Evolutionary conservation across 1,140 invertebrate genomes (phyloP), one percentile per base, ranked within the genome.

Genomic region (Vanessa tameamea): DNA sequence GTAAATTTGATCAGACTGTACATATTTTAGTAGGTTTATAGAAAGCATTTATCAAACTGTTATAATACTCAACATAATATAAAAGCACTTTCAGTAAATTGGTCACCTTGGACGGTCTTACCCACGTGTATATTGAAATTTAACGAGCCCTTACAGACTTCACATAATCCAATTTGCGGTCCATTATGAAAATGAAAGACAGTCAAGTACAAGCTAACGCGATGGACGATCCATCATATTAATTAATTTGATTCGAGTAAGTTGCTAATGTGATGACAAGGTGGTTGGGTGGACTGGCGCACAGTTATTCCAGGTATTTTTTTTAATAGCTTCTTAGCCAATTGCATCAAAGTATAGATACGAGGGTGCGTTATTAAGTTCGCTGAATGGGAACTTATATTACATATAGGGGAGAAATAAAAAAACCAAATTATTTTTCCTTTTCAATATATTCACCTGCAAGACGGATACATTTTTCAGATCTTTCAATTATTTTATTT

Each of bases 131-230:
- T 74, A 72, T 65, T 79, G 43, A 73, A 79, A 72, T 77, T 76
- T 77, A 79, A 79, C 75, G 78, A 79, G 68, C 51, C 75, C 75
- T 73, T 72, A 72, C 75, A 77, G 78, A 79, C 72, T 68, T 73
- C 75, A 66, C 75, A 75, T 79, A 79, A 79, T 79, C 72, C 78
- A 79, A 77, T 79, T 79, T 79, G 72, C 72, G 15, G 65, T 50
- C 78, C 75, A 79, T 79, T 77, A 79, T 77, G 75, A 75, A 79
- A 79, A 79, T 79, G 72, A 79, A 79, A 79, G 76, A 73, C 72
- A 61, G 59, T 9, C 75, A 77, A 69, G 75, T 79, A 79, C 71
- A 70, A 64, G 47, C 69, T 20, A 55, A 43, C 68, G 61, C 59
- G 75, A 69, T 74, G 64, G 68, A 72, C 76, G 72, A 79, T 79